Base-by-base conservation (phyloP, 2,888 invertebrate genomes). In the Brachyopa scutellaris region DNA sequence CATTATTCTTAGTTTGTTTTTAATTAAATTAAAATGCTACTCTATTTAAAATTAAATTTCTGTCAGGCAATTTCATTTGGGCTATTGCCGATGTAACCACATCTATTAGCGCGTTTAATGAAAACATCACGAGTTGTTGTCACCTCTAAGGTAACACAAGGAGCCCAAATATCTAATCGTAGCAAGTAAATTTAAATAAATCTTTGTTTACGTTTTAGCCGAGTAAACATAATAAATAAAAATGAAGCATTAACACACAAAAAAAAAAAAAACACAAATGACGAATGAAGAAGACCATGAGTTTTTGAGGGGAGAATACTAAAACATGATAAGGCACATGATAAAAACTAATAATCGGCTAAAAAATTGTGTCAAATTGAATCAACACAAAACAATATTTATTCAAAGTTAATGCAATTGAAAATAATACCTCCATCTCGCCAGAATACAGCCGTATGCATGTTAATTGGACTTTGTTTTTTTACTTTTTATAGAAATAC, bases 401-500 rank as follows among this genome's bases (percentile, higher is more conserved):
- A 47, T 21, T 40, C 21, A 8, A 36, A 51, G 7, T 59, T 38
- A 9, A n/a, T 17, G 26, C 26, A 26, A 5, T 26, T 26, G 33
- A 45, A 36, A 21, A 2, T 42, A 69, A 86, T 85, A 90, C 90
- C 90, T 87, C 90, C 90, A 84, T 90, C 88, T 76, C 88, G 88
- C 89, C 89, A 90, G 86, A 90, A 90, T 29, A 90, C 90, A 31
- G 90, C 90, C 38, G 90, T 90, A 85, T 90, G 89, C 90, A 90
- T 90, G 62, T 36, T 74, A 17, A 1, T 51, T 40, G 17, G 6
- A 8, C 4, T 3, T 38, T n/a, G 33, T 26, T 45, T 1, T 29
- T 11, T 40, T n/a, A 15, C 36, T 45, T 61, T 47, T 13, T 7
- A 26, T 11, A 19, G 26, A 19, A 66, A 61, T 55, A 13, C 21